Percentiles rank a stretch among this genome's conserved stretches.
Evolutionary conservation across 2,888 invertebrate genomes (phyloP).

Genomic region (Nasonovia ribisnigri): DNA sequence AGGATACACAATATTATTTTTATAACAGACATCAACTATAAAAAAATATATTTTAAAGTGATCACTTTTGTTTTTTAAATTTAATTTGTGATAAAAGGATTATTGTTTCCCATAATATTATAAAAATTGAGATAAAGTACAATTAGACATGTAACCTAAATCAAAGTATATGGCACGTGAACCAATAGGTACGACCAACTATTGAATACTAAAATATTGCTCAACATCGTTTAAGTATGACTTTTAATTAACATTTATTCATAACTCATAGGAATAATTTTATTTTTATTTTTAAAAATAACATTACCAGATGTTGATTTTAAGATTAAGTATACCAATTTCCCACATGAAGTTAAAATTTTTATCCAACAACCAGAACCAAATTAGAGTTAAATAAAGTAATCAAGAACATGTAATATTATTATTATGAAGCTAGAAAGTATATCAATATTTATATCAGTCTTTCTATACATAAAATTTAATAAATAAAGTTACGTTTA

Average conservation of each 20-base stretch:
- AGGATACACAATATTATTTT: background rate
- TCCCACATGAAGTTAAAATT: constrained; percentile 16
- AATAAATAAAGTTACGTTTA: constrained; percentile 29
- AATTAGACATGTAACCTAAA: background rate
- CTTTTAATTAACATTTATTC: background rate
- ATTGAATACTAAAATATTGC: background rate
- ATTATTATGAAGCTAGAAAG: constrained; percentile 41
- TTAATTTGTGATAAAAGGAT: background rate
- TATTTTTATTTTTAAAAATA: background rate
- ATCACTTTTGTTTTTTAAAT: background rate
- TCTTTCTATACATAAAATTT: background rate
- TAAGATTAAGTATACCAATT: constrained; percentile 24
- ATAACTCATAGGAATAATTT: background rate
- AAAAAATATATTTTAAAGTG: background rate
- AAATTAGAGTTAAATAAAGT: constrained; percentile 60
- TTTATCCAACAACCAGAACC: constrained; percentile 56
- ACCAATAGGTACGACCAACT: background rate
- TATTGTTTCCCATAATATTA: background rate
- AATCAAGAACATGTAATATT: constrained; percentile 32
- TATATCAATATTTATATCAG: constrained; percentile 10
- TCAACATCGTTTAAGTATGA: background rate
- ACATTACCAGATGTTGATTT: background rate
- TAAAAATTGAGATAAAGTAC: background rate
- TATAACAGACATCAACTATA: background rate
- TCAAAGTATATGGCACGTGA: background rate